Base-by-base conservation (phyloP, 2,113 vertebrate species). In the Podarcis cretensis region DNA sequence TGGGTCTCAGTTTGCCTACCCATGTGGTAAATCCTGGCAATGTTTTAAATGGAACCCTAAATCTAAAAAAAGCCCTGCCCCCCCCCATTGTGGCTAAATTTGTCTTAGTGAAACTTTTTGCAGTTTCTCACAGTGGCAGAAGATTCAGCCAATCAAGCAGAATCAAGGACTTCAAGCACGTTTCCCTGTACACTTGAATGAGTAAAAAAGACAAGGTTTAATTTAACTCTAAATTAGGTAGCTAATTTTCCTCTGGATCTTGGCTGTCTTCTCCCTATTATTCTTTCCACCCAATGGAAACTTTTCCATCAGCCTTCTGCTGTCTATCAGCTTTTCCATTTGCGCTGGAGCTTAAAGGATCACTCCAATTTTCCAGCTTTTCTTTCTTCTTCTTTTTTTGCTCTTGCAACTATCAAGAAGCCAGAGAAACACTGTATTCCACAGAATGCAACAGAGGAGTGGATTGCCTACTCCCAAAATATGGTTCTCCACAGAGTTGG, bases 181-280 rank as follows among this genome's bases (percentile, higher is more conserved):
- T 78, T 81, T 90, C 37, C 23, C 68, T 40, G 83, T 91, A 76
- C 48, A 90, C 69, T 89, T 73, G 68, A 76, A 75, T 23, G 35
- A 81, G 75, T 32, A 37, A 90, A 37, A 90, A 82, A 85, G 92
- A 93, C 94, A 90, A 87, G 90, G 90, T 78, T 86, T 92, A 90
- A 95, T 95, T 93, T 93, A 94, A 91, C 89, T 93, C 91, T 90
- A 88, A 94, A 95, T 94, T 93, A 94, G 88, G 83, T 27, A 81
- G 86, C 88, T 95, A 95, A 92, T 94, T 95, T 95, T 92, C 63
- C 48, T 91, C 32, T 16, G 89, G 69, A 90, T 65, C 84, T 20
- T 88, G 87, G 63, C 87, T 48, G 75, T 90, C 32, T 95, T 86
- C 83, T 91, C 91, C 54, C 90, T 81, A 84, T 90, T 85, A 90